Percentiles rank a stretch among this genome's conserved stretches.
These are phyloP conservation scores for Falco novaeseelandiae DNA, from an alignment of 2,797 vertebrate species.

Conservation along the genomic window DNA sequence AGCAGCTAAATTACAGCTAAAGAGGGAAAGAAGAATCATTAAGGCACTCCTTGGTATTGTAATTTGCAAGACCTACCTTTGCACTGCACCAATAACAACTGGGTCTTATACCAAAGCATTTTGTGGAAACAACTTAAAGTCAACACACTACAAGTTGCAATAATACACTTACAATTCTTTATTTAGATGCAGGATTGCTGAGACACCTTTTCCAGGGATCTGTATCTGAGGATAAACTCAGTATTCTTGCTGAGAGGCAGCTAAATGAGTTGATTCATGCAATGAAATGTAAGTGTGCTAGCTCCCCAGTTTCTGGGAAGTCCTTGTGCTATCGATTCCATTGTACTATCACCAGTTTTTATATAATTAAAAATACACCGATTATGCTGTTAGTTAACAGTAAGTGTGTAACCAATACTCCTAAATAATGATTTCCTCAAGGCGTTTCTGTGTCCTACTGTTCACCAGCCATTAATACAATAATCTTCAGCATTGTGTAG, in stretches of 20 bases:
- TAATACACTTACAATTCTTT: slow-evolving; percentile 25
- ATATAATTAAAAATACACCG: not conserved
- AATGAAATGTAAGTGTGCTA: slow-evolving; percentile 83
- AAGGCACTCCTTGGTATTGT: not conserved
- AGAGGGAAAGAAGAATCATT: not conserved
- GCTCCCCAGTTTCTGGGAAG: not conserved
- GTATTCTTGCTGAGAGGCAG: slow-evolving; percentile 82
- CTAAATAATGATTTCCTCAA: not conserved
- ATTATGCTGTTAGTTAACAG: not conserved
- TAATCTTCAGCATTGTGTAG: not conserved
- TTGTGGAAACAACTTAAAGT: not conserved
- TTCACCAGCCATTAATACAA: not conserved
- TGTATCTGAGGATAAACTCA: slow-evolving; percentile 83
- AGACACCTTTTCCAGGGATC: slow-evolving; percentile 85
- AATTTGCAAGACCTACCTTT: not conserved
- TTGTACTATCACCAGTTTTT: not conserved
- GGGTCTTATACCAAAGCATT: not conserved
- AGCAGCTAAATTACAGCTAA: not conserved
- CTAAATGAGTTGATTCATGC: slow-evolving; percentile 84
- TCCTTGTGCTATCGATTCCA: not conserved
- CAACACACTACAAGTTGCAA: not conserved
- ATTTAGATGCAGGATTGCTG: slow-evolving; percentile 84
- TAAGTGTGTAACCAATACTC: not conserved
- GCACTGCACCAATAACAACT: not conserved
- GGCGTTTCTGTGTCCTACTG: not conserved